A percentile compares a stretch with the other conserved stretches of the same genome.
Conservation (phyloP, 2,113 vertebrate species). For the Salvelinus namaycush region DNA sequence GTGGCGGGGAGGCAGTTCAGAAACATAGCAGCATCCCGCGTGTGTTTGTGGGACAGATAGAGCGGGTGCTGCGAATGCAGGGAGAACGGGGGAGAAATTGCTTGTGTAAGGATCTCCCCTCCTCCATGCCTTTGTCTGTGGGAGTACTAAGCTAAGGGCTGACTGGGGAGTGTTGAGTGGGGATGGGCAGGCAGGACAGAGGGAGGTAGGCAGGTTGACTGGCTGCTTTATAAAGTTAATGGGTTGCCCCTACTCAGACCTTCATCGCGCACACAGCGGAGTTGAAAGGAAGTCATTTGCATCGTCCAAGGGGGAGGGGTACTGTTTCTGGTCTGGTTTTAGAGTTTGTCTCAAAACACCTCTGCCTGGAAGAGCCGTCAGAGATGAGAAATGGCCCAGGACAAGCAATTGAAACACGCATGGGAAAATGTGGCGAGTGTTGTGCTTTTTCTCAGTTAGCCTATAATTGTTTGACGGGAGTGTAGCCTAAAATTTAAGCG, state of each 20-base stretch:
- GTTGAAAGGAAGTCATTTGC: constrained; percentile 78
- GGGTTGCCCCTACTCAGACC: constrained; percentile 62
- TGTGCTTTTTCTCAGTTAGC: not conserved
- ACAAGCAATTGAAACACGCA: not conserved
- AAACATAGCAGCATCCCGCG: constrained; percentile 26
- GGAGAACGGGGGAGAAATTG: constrained; percentile 38
- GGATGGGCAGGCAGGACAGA: constrained; percentile 47
- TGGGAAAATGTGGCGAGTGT: not conserved
- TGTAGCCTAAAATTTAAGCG: not conserved
- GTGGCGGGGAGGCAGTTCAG: not conserved
- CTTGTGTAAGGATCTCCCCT: constrained; percentile 53
- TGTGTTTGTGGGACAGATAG: constrained; percentile 34
- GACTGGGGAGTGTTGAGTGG: constrained; percentile 40
- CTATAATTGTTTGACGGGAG: too few species aligned
- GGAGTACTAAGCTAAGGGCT: not conserved
- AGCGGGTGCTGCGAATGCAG: constrained; percentile 22
- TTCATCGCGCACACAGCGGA: constrained; percentile 64
- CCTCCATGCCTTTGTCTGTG: constrained; percentile 68
- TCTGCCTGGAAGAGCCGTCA: not conserved
- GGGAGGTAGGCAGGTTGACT: constrained; percentile 41
- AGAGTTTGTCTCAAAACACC: constrained; percentile 30
- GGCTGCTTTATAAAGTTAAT: constrained; percentile 68
- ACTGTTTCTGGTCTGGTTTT: constrained; percentile 39
- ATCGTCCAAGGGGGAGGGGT: constrained; percentile 58
- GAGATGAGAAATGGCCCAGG: constrained; percentile 18